phyloP scores from a whole-genome alignment of 2,888 invertebrate species.

The Dermolepida albohirtum region DNA sequence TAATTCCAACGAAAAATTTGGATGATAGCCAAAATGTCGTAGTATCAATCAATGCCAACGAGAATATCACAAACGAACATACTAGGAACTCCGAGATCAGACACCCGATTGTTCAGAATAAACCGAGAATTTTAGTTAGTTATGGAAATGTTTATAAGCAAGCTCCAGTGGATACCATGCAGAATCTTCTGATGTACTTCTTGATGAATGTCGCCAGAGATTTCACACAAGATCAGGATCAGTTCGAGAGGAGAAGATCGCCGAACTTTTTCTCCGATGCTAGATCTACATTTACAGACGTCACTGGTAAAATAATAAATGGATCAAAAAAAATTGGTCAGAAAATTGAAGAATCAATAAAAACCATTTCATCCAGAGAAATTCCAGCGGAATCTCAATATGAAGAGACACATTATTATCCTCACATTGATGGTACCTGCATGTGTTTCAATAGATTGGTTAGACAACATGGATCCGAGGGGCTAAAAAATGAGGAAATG shows the following conservation, averaged over 20 bases:
- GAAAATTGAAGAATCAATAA: slow-evolving; percentile 20
- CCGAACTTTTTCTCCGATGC: slow-evolving; percentile 36
- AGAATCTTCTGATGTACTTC: slow-evolving; percentile 41
- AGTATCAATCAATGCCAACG: slow-evolving; percentile 16
- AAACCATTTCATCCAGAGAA: slow-evolving; percentile 13
- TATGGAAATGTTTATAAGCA: slow-evolving; percentile 39
- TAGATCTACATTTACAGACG: slow-evolving; percentile 8
- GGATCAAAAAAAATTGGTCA: slow-evolving; percentile 12
- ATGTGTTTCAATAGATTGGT: slow-evolving; percentile 42
- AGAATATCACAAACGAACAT: background rate
- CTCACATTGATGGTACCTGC: slow-evolving; percentile 40
- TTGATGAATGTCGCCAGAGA: slow-evolving; percentile 41
- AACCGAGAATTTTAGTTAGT: slow-evolving; percentile 40
- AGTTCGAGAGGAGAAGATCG: slow-evolving; percentile 34
- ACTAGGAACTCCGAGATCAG: background rate
- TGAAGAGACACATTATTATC: slow-evolving; percentile 34
- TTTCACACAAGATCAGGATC: slow-evolving; percentile 33
- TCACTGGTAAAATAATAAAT: slow-evolving; percentile 26
- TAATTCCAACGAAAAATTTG: slow-evolving; percentile 16
- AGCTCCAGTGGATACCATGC: slow-evolving; percentile 32
- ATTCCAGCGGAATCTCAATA: slow-evolving; percentile 7
- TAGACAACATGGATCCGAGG: background rate
- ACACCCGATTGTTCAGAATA: slow-evolving; percentile 12
- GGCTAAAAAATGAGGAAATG: slow-evolving; percentile 16
- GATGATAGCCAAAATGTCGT: slow-evolving; percentile 14